These are phyloP conservation scores for Lutjanus campechanus DNA, from an alignment of 2,797 vertebrate species.

Conservation along the genomic window DNA sequence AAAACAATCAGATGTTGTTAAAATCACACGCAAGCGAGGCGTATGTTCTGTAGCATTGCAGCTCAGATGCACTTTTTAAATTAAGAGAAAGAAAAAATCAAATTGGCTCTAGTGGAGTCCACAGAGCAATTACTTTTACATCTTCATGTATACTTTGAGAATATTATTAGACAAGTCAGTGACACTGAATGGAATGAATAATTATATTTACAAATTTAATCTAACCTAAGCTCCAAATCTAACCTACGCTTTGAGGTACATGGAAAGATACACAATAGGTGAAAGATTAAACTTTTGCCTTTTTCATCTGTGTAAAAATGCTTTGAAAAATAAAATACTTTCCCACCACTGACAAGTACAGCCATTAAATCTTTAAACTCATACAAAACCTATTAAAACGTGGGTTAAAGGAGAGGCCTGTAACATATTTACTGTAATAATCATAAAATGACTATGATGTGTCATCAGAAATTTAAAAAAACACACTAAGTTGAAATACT, in stretches of 20 bases:
- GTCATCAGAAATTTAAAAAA: too few species aligned
- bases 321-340: too few species aligned
- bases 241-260: background rate
- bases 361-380: background rate
- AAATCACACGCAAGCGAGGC: constrained; percentile 5
- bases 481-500: too few species aligned
- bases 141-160: constrained; percentile 5
- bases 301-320: too few species aligned
- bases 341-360: background rate
- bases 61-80: constrained; percentile 9
- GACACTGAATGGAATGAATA: background rate
- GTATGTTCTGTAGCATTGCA: background rate
- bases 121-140: background rate
- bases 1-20: constrained; percentile 18
- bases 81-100: background rate
- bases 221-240: background rate
- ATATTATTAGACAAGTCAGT: background rate
- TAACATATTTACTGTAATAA: too few species aligned
- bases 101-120: constrained; percentile 3
- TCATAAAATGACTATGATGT: too few species aligned
- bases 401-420: background rate
- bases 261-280: background rate
- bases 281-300: background rate
- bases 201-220: background rate
- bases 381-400: background rate